Evolutionary conservation across 2,888 invertebrate species (phyloP).

Genomic region (Parthenolecanium corni): DNA sequence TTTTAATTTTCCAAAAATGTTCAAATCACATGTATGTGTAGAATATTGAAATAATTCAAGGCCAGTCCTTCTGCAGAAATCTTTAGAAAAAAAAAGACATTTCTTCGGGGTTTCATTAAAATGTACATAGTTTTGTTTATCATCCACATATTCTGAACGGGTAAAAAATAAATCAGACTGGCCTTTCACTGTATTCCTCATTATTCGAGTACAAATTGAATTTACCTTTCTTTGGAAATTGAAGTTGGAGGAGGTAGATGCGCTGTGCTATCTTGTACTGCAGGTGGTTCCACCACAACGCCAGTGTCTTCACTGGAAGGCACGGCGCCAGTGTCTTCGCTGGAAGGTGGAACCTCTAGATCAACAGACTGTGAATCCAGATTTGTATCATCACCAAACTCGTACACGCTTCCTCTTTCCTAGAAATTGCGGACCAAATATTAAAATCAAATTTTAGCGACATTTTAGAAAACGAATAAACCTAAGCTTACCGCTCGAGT

Average conservation of each 20-base stretch:
- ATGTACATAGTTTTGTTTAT: too few species aligned
- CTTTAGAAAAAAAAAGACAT: too few species aligned
- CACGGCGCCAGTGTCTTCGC: background rate
- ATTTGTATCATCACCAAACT: constrained; percentile 6
- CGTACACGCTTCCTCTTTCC: constrained; percentile 6
- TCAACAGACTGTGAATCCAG: background rate
- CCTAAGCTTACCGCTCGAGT: background rate
- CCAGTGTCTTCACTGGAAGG: background rate
- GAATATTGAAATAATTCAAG: too few species aligned
- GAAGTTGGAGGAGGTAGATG: constrained; percentile 11
- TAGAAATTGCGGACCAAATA: background rate
- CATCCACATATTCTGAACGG: too few species aligned
- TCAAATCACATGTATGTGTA: too few species aligned
- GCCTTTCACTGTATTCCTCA: too few species aligned
- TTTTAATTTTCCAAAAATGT: too few species aligned
- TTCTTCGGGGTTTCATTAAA: too few species aligned
- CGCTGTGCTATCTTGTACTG: background rate
- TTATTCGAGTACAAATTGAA: too few species aligned
- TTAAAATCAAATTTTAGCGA: background rate
- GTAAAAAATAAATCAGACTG: too few species aligned
- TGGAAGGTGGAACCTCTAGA: background rate
- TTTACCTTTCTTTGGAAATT: constrained; percentile 9
- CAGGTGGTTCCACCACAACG: background rate
- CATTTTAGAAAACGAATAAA: background rate
- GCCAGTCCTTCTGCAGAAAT: too few species aligned